Evolutionary conservation across 2,113 vertebrate species (phyloP), one percentile per base, ranked within the genome.

Genomic region (Nothobranchius kuhntae): DNA sequence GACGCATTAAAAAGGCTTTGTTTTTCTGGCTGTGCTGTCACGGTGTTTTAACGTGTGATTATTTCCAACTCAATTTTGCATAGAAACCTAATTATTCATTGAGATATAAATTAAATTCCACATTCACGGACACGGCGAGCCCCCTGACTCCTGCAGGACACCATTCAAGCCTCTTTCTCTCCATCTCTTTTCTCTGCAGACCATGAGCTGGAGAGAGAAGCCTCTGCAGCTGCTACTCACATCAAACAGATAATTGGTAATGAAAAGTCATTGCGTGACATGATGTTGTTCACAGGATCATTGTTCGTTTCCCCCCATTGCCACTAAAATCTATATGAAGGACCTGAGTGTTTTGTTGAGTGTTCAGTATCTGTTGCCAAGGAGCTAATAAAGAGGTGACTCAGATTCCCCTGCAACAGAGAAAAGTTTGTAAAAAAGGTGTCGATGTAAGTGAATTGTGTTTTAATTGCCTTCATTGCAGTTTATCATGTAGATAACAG

Each of bases 221-320:
- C 95, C 95, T 95, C 94, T 96, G 95, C 96, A 99, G 96, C 97
- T 98, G 96, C 96, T 96, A 95, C 94, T 96, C 96, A 98, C 95
- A 96, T 94, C 94, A 95, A 96, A 92, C 94, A 97, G 95, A 98
- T 98, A 98, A 99, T 98, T 98, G 96, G 94, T 95, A 94, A 95
- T 96, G 97, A 96, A 96, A 98, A 98, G 96, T 98, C 96, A 96
- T 95, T 96, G 95, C 94, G 93, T 95, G 94, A 95, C 95, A 96
- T 96, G 96, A 97, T 95, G 96, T 95, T 95, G 95, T 96, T 94
- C 95, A 89, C 93, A 89, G 94, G 93, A 97, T 98, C 96, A 98
- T 99, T 98, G 96, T 98, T 98, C 96, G 96, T 95, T 95, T 83
- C 87, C 93, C 94, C 89, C 94, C 94, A 93, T 95, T 92, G 93